These are phyloP conservation scores for Peromyscus eremicus DNA, from an alignment of 2,797 vertebrate genomes.

Conservation along the genomic window DNA sequence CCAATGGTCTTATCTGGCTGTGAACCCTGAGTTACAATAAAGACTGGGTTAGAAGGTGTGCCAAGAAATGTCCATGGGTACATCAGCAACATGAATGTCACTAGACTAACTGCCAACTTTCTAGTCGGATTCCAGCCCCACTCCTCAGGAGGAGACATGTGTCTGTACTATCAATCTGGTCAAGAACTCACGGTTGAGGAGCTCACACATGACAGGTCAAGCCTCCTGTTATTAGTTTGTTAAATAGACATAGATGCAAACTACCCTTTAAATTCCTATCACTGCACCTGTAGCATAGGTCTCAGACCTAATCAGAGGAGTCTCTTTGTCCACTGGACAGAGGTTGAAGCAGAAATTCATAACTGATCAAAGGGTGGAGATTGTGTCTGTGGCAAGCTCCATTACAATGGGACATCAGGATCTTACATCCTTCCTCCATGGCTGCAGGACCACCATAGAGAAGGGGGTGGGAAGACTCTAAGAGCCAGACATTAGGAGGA, in stretches of 20 bases:
- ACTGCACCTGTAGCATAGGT: not conserved
- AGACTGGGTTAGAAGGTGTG: not conserved
- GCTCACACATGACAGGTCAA: not conserved
- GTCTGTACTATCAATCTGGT: not conserved
- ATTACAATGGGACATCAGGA: not conserved
- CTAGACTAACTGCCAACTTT: not conserved
- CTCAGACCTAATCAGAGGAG: not conserved
- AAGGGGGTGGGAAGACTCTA: not conserved
- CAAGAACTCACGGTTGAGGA: not conserved
- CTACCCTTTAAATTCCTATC: not conserved
- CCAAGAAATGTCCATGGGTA: not conserved
- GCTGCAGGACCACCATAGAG: not conserved
- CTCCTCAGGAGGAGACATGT: not conserved
- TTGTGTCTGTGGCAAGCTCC: not conserved
- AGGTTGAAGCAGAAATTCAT: not conserved
- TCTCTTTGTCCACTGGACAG: not conserved
- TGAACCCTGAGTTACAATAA: not conserved
- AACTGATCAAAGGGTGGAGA: not conserved
- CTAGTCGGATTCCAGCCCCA: not conserved
- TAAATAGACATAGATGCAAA: not conserved
- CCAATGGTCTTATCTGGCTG: not conserved
- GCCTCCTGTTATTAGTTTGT: not conserved
- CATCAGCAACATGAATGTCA: not conserved
- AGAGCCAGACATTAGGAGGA: not conserved
- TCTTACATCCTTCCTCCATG: not conserved